Evolutionary conservation across 2,113 vertebrate species (phyloP).

Genomic region (Muntiacus reevesi): DNA sequence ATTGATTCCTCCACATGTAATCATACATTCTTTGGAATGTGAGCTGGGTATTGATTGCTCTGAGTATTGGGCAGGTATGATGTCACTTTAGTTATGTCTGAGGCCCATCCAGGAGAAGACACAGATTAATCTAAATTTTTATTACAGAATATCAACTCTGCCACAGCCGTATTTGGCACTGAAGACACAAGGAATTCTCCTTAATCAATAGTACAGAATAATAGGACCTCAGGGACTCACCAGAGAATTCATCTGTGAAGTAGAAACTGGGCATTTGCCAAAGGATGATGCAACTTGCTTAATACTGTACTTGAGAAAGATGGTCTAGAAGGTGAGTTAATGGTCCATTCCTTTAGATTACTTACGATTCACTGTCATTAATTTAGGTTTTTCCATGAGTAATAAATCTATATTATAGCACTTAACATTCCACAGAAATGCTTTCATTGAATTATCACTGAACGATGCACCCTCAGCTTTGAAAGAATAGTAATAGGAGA

Average conservation of each 20-base stretch:
- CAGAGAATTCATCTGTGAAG: neutral
- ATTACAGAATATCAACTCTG: neutral
- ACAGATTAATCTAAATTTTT: neutral
- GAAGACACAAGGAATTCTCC: neutral
- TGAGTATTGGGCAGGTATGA: neutral
- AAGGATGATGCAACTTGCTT: neutral
- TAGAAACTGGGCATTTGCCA: neutral
- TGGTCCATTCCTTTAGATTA: neutral
- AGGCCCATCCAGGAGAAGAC: neutral
- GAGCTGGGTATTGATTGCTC: neutral
- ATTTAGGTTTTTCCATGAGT: neutral
- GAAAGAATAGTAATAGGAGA: neutral
- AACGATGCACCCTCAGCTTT: neutral
- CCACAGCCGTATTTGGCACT: neutral
- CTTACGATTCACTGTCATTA: neutral
- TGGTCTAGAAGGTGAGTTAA: neutral
- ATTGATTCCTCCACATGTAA: neutral
- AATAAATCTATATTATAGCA: neutral
- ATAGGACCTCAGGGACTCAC: neutral
- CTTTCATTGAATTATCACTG: neutral
- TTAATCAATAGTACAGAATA: neutral
- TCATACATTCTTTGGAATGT: neutral
- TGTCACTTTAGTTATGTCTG: neutral
- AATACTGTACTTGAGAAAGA: neutral
- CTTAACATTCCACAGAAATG: neutral